Evolutionary conservation across 2,797 vertebrate species (phyloP), one percentile per base, ranked within the genome.

Genomic region (Tachyglossus aculeatus): DNA sequence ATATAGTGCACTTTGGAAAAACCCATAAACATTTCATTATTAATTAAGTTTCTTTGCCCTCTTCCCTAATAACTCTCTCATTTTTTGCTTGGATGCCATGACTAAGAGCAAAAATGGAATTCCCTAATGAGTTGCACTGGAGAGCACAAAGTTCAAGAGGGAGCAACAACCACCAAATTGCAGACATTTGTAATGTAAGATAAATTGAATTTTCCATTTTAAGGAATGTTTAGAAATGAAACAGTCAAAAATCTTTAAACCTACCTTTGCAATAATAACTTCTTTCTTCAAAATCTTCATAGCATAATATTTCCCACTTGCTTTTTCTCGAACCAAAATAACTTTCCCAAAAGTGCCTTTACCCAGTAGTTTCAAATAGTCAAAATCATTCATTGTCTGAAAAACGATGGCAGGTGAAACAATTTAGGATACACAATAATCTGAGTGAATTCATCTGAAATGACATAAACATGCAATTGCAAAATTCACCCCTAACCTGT

Each of bases 221-320:
- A 69, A 68, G 16, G n/a, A 22, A 48, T 48, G 25, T 2, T 5
- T 44, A 39, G 6, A 69, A 12, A 50, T 2, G 1, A 31, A 70
- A 16, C 24, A 72, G 36, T 45, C 32, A 44, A 53, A 39, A 45
- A 58, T 57, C 63, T 52, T 32, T 47, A 79, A 70, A 29, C 51
- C 86, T 91, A 98, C 97, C 96, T 99, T 99, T 87, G 97, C 97
- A 86, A 99, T 98, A 89, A 98, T 99, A 59, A 99, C 96, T 92
- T 98, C 97, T 88, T 99, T 99, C 91, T 98, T 99, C 75, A 99
- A 93, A 87, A 99, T 99, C 91, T 99, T 99, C 97, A 99, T 99
- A 86, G 97, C 97, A 31, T 99, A 99, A 60, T 99, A 99, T 89
- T 98, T 98, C 39, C 97, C 97, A 77, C 96, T 99, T 87, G 97